Evolutionary conservation across 2,888 invertebrate genomes (phyloP).

Genomic region (Callyntrura guangdongensis): DNA sequence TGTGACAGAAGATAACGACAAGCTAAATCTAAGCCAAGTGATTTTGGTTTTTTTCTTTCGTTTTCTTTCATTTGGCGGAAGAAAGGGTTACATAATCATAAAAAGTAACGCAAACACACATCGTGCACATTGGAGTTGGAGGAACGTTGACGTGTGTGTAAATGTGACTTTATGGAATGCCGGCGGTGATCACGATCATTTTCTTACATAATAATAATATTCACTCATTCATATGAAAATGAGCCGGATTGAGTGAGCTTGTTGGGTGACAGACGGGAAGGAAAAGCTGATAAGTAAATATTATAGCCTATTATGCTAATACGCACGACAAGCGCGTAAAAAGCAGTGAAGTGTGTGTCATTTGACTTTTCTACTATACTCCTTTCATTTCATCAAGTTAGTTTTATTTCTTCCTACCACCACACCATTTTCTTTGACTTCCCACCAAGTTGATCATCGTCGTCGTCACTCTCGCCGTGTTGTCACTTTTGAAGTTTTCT

Average conservation of each 20-base stretch:
- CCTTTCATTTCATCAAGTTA: constrained; percentile 20
- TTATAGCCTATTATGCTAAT: constrained; percentile 31
- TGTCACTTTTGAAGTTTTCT: constrained; percentile 19
- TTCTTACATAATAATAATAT: constrained; percentile 34
- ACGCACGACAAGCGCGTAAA: constrained; percentile 27
- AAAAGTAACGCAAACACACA: constrained; percentile 7
- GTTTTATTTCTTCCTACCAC: neutral
- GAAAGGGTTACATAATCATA: constrained; percentile 20
- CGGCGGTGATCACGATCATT: constrained; percentile 8
- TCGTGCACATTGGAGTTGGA: neutral
- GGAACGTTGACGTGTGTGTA: neutral
- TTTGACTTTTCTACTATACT: constrained; percentile 8
- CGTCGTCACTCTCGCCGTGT: neutral
- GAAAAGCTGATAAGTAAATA: constrained; percentile 47
- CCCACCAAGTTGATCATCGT: constrained; percentile 1
- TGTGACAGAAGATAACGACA: constrained; percentile 20
- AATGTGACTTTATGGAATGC: constrained; percentile 27
- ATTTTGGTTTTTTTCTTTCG: neutral
- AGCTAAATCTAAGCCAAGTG: neutral
- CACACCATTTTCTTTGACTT: neutral
- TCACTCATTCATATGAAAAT: constrained; percentile 58
- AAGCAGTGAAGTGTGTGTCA: constrained; percentile 39
- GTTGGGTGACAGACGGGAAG: constrained; percentile 28
- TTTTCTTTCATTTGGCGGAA: neutral
- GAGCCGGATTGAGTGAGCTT: constrained; percentile 6